Evolutionary conservation across 2,888 invertebrate genomes (phyloP).

Genomic region (Ichneumon xanthorius): DNA sequence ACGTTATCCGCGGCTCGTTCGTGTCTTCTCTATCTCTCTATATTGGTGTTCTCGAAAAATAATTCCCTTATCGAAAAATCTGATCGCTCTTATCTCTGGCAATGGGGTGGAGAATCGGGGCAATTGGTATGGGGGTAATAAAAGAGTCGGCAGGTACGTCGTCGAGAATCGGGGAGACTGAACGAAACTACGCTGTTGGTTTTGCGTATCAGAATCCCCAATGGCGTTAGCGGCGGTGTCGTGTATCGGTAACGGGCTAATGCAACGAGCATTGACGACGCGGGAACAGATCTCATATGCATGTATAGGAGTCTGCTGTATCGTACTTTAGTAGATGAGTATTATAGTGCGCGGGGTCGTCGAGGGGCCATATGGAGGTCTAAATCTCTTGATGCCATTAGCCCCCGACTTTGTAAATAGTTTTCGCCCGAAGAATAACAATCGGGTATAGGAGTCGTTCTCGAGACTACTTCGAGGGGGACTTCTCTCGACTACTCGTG

Average conservation of each 20-base stretch:
- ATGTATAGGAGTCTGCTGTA: neutral
- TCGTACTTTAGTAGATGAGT: constrained; percentile 52
- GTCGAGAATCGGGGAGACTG: constrained; percentile 16
- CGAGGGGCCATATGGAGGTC: constrained; percentile 76
- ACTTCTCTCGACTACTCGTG: constrained; percentile 47
- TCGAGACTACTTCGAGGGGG: constrained; percentile 58
- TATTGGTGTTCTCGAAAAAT: constrained; percentile 45
- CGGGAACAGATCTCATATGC: neutral
- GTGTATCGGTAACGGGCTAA: constrained; percentile 54
- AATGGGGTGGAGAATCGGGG: constrained; percentile 30
- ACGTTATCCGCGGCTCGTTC: constrained; percentile 10
- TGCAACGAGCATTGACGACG: constrained; percentile 46
- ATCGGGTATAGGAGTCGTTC: constrained; percentile 72
- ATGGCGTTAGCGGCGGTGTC: constrained; percentile 34
- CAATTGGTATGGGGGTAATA: constrained; percentile 11
- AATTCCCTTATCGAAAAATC: constrained; percentile 63
- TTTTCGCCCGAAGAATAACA: constrained; percentile 84
- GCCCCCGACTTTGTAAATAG: constrained; percentile 84
- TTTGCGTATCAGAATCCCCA: constrained; percentile 33
- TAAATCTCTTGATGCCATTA: constrained; percentile 84
- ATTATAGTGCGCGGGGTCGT: constrained; percentile 47
- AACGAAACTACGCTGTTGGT: constrained; percentile 28
- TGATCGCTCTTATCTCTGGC: constrained; percentile 54
- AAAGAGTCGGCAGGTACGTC: constrained; percentile 8
- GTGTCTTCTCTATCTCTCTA: constrained; percentile 42